phyloP scores from a whole-genome alignment of 2,113 vertebrate species.

The Todiramphus saurophagus region DNA sequence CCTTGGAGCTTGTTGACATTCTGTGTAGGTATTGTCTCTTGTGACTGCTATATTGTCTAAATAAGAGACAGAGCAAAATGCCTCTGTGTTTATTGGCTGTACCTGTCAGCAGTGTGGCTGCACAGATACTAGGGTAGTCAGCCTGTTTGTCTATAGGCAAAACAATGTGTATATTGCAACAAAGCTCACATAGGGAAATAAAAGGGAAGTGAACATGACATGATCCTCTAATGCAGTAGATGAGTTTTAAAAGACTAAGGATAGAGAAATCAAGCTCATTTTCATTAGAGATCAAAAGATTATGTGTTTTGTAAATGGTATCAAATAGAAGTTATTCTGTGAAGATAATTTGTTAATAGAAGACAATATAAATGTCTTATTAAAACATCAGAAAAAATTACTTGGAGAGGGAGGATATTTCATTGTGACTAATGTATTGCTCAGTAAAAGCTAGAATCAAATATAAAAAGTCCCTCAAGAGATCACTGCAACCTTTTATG shows the following conservation, averaged over 20 bases:
- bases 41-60: not conserved
- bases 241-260: not conserved
- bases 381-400: not conserved
- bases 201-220: not conserved
- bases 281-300: not conserved
- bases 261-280: not conserved
- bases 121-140: not conserved
- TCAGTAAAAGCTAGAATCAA: not conserved
- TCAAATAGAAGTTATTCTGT: not conserved
- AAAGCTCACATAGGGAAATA: not conserved
- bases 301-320: not conserved
- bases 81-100: not conserved
- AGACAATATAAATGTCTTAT: not conserved
- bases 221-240: not conserved
- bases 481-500: not conserved
- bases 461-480: not conserved
- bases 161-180: not conserved
- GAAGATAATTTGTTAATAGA: not conserved
- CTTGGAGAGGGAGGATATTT: not conserved
- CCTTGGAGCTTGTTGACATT: not conserved
- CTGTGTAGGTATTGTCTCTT: not conserved
- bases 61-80: not conserved
- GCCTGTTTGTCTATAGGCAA: not conserved
- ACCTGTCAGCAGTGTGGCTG: not conserved
- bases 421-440: not conserved